Conservation (phyloP, 2,797 vertebrate species). For the Phrynocephalus forsythii region DNA sequence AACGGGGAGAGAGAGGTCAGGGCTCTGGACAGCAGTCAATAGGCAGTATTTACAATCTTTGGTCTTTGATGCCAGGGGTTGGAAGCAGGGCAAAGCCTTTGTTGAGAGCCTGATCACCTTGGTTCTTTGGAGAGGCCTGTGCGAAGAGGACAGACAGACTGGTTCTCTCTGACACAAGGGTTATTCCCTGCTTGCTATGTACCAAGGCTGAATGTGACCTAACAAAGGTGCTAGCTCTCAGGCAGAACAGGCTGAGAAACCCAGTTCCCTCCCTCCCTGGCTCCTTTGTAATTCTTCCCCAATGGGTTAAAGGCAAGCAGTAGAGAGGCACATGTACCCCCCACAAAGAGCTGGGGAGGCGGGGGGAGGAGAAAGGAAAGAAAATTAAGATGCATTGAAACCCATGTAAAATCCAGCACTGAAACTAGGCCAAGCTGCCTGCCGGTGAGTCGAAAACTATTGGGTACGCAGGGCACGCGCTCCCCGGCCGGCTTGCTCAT, state of each 20-base stretch:
- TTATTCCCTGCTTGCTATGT: background rate
- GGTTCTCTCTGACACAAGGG: background rate
- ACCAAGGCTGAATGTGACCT: background rate
- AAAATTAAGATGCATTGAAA: constrained; percentile 67
- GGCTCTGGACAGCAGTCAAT: constrained; percentile 52
- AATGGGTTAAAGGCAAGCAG: constrained; percentile 47
- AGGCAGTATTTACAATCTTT: constrained; percentile 76
- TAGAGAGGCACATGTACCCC: constrained; percentile 47
- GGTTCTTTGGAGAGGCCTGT: constrained; percentile 38
- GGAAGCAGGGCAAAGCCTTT: constrained; percentile 15
- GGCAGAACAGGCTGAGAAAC: constrained; percentile 61
- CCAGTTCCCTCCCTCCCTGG: constrained; percentile 65
- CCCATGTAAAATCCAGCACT: constrained; percentile 72
- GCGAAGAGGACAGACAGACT: background rate
- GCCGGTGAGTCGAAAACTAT: constrained; percentile 69
- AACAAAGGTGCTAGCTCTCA: constrained; percentile 9
- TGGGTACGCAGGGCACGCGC: constrained; percentile 70
- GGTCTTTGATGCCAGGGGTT: constrained; percentile 65
- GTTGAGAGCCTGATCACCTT: background rate
- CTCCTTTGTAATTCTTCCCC: constrained; percentile 51
- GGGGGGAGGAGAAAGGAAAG: constrained; percentile 61
- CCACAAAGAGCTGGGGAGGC: constrained; percentile 68
- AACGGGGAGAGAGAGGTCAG: constrained; percentile 22
- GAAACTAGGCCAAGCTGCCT: constrained; percentile 47
- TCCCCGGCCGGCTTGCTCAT: constrained; percentile 76